These are phyloP conservation scores for Epiblema foenella DNA, from an alignment of 2,888 invertebrate genomes.

Conservation along the genomic window DNA sequence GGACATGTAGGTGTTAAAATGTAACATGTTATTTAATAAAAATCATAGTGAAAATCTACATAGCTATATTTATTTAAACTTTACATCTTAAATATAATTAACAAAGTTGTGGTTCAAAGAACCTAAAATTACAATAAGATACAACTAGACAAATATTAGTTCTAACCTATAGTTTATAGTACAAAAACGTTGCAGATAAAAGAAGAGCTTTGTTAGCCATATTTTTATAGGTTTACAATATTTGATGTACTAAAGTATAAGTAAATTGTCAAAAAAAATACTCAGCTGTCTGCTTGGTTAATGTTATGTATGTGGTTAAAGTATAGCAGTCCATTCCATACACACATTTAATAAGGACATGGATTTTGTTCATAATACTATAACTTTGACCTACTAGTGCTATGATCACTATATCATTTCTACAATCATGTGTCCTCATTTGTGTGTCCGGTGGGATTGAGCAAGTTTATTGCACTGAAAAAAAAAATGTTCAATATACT, in stretches of 20 bases:
- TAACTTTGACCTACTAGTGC: not conserved
- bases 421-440: conserved; percentile 30
- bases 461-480: conserved; percentile 34
- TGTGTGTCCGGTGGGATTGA: conserved; percentile 12
- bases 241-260: not conserved
- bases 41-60: conserved; percentile 18
- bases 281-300: not conserved
- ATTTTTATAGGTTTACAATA: not conserved
- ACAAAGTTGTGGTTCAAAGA: conserved; percentile 24
- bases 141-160: conserved; percentile 10
- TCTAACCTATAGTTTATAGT: not conserved
- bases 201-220: not conserved
- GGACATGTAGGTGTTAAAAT: conserved; percentile 1
- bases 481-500: not conserved
- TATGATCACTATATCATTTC: not conserved
- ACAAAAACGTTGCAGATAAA: not conserved
- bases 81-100: conserved; percentile 5
- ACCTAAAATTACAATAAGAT: not conserved
- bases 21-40: conserved; percentile 16
- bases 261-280: not conserved
- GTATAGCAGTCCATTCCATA: not conserved
- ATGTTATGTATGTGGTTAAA: not conserved
- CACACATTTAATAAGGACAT: not conserved
- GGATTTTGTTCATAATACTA: not conserved
- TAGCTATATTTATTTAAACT: conserved; percentile 29